Evolutionary conservation across 2,797 vertebrate species (phyloP), one percentile per base, ranked within the genome.

Genomic region (Rhabdophis nuchalis): DNA sequence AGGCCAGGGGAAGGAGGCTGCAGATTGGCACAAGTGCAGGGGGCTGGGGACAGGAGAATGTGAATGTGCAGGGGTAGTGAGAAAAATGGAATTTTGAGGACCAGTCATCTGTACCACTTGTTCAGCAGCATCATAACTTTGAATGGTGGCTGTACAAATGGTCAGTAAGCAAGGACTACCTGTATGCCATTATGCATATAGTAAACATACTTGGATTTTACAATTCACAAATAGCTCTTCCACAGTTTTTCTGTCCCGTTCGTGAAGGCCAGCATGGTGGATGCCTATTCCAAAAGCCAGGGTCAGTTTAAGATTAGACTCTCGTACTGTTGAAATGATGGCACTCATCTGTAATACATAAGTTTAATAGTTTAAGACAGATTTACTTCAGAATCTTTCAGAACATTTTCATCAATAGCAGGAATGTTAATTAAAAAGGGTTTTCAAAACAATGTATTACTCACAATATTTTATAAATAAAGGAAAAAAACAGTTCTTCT

Each of bases 171-270:
- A 25, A 82, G 20, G 41, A 82, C 77, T 82, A 82, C 36, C 72
- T 82, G 36, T 82, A 82, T 25, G 72, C 77, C 46, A 82, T 82
- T 25, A 82, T 82, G 77, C 23, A 25, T 46, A 46, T 82, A 82
- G 23, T 29, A 90, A 86, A 58, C 20, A n/a, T 97, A 99, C 99
- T 98, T 99, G 99, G 95, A 99, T 98, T 98, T 99, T 99, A 96
- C 99, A 99, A 96, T 99, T 99, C 94, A 99, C 98, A 94, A 99
- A 99, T 90, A 99, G 97, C 95, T 99, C 99, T 95, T 99, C 99
- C 90, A 99, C 99, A 1, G 99, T 99, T 96, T 98, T 99, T 32
- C 99, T 97, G 97, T 99, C 99, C 92, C 99, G 97, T 92, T 99
- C 99, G 25, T 99, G 99, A 58, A 99, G 97, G 0, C 99, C 99